Conservation (phyloP, 2,888 invertebrate genomes). For the Gymnocheta viridis region DNA sequence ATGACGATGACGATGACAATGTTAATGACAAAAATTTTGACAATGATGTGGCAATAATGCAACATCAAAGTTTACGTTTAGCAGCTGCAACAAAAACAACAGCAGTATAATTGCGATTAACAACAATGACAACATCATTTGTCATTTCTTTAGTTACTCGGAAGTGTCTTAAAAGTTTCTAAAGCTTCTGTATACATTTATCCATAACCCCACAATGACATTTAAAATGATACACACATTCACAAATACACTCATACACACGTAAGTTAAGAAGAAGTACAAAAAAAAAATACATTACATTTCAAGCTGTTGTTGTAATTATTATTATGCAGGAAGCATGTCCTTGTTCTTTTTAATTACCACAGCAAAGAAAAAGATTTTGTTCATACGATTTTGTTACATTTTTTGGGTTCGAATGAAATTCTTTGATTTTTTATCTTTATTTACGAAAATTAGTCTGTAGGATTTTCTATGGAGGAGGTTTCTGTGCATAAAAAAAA, state of each 20-base stretch:
- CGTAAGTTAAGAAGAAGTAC: background rate
- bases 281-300: background rate
- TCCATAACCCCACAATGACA: background rate
- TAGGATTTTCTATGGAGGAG: background rate
- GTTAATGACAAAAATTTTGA: background rate
- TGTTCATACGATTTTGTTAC: background rate
- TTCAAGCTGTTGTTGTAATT: background rate
- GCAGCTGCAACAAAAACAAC: background rate
- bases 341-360: slow-evolving; percentile 9
- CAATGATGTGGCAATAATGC: slow-evolving; percentile 14
- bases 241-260: background rate
- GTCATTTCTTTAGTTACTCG: slow-evolving; percentile 7
- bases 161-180: slow-evolving; percentile 31
- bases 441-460: background rate
- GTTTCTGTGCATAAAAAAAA: background rate
- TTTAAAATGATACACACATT: background rate
- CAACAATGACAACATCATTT: background rate
- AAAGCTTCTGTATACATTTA: background rate
- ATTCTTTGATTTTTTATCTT: background rate
- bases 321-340: background rate
- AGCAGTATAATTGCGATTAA: slow-evolving; percentile 9
- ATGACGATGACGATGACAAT: background rate
- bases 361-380: background rate
- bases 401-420: background rate
- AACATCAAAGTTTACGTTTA: slow-evolving; percentile 1